Base-by-base conservation (phyloP, 2,797 vertebrate genomes). In the Capromys pilorides region DNA sequence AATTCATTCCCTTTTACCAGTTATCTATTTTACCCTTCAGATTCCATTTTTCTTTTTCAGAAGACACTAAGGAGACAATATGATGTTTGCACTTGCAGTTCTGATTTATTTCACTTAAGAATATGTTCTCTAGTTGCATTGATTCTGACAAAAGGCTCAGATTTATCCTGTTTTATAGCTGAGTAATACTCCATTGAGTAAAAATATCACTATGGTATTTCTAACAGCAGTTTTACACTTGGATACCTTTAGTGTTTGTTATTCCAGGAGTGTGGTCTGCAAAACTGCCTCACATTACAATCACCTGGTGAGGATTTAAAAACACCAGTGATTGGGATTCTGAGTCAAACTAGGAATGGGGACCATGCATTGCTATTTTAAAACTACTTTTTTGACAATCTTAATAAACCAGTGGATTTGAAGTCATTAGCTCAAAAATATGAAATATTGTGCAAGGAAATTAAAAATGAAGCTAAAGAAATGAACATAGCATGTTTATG, bases 381-480 rank as follows among this genome's bases (percentile, higher is more conserved):
- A 85, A 78, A 87, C 49, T 90, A 39, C 57, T 84, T 3, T 14
- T 19, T 18, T 82, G 49, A 21, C 82, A 88, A 93, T 80, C 79
- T 88, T 88, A 71, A 78, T 82, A 51, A 91, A 59, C 3, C 91
- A 41, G 22, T 14, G 28, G 22, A 71, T 9, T 51, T 79, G 85
- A 85, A 59, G 62, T 59, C 2, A 51, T 71, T 57, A 14, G 9
- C 13, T 66, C 51, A 80, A 79, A 95, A 88, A 36, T 45, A 85
- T 1, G 41, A 88, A 79, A 69, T 86, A 51, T 22, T 66, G 4
- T 62, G 31, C n/a, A 88, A 85, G 81, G 31, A 87, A 84, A 79
- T 64, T 39, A 71, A 86, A 86, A 19, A 66, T 64, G 45, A 87
- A 77, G 31, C 26, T 86, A 78, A 95, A 59, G 78, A 89, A 89